phyloP scores from a whole-genome alignment of 2,113 vertebrate species.

The Grus americana region DNA sequence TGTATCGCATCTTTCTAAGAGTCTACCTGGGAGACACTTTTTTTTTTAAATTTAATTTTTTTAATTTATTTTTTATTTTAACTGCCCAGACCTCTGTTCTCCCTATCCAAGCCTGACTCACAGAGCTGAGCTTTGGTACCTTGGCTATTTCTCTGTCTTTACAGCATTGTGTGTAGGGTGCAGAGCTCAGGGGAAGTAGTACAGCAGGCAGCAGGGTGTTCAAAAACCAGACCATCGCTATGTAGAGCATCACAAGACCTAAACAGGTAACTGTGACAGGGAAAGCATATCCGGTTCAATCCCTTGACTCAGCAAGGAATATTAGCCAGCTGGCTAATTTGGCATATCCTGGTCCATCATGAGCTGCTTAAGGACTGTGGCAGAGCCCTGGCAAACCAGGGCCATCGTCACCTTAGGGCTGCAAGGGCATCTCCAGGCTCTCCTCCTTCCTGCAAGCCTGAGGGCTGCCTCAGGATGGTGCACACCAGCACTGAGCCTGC shows the following conservation, averaged over 20 bases:
- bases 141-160: background rate
- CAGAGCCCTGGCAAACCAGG: background rate
- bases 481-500: rapidly evolving
- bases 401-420: no score
- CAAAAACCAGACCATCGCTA: background rate
- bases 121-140: background rate
- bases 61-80: background rate
- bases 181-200: background rate
- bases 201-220: background rate
- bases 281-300: background rate
- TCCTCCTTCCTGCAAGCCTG: background rate
- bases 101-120: background rate
- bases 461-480: background rate
- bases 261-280: background rate
- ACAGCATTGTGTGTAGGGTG: background rate
- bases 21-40: background rate
- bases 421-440: background rate
- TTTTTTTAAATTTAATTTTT: background rate
- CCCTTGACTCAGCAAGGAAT: background rate
- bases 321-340: background rate
- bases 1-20: no score
- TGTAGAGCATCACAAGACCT: background rate
- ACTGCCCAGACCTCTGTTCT: background rate
- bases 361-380: background rate
- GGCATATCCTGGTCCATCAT: background rate